Evolutionary conservation across 1,140 invertebrate species (phyloP).

Genomic region (Leguminivora glycinivorella): DNA sequence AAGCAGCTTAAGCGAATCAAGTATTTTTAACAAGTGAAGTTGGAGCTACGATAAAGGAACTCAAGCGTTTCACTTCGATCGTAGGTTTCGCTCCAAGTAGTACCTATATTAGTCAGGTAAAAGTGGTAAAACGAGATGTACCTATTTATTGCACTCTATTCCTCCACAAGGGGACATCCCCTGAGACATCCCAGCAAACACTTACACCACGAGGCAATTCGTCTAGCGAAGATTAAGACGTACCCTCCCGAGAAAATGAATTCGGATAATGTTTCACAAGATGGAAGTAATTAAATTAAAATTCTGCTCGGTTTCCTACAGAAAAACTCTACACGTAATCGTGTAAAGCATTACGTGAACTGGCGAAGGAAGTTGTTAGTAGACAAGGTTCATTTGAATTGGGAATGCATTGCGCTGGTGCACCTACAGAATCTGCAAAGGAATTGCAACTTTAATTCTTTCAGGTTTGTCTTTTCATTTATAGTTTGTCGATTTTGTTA

Average conservation of each 20-base stretch:
- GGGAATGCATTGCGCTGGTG: background rate
- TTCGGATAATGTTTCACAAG: conserved; percentile 17
- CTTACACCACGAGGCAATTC: conserved; percentile 24
- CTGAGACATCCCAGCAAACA: conserved; percentile 18
- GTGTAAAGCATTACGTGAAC: background rate
- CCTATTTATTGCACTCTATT: conserved; percentile 11
- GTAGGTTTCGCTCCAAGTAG: background rate
- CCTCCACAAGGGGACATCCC: conserved; percentile 15
- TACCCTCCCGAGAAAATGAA: conserved; percentile 14
- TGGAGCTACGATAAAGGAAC: background rate
- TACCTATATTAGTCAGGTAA: conserved; percentile 13
- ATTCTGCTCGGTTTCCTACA: conserved; percentile 6
- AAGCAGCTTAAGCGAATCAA: too few relatives aligned
- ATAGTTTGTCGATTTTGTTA: background rate
- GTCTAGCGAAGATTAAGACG: conserved; percentile 19
- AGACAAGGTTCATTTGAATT: background rate
- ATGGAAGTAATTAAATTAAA: conserved; percentile 22
- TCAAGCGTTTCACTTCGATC: background rate
- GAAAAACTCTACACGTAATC: conserved; percentile 11
- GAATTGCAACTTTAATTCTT: background rate
- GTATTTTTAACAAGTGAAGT: too few relatives aligned
- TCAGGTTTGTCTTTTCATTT: background rate
- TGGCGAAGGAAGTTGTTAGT: conserved; percentile 3
- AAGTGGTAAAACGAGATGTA: background rate
- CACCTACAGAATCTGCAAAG: background rate